phyloP scores from a whole-genome alignment of 2,888 invertebrate species.

The Lycocerus yunnanus region DNA sequence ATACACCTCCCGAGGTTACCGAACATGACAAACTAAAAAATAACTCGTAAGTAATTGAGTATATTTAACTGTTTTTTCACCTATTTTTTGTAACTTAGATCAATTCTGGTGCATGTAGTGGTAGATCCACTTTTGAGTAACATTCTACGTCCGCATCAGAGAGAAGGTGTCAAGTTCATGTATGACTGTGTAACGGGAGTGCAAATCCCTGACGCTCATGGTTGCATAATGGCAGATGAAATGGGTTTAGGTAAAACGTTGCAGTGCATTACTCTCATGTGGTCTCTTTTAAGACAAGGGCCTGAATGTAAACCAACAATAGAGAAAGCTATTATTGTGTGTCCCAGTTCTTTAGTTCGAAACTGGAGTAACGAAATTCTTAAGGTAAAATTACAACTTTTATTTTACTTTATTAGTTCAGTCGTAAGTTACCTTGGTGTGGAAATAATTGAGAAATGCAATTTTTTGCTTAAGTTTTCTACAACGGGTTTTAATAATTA shows the following conservation, averaged over 20 bases:
- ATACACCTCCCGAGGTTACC: constrained; percentile 79
- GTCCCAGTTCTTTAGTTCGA: constrained; percentile 96
- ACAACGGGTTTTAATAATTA: no score
- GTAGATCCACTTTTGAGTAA: constrained; percentile 93
- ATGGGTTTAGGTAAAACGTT: constrained; percentile 99
- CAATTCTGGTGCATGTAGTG: constrained; percentile 87
- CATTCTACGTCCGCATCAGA: constrained; percentile 93
- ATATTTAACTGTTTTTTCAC: constrained; percentile 49
- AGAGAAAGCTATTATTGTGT: constrained; percentile 92
- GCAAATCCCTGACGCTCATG: constrained; percentile 83
- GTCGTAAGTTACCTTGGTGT: no score
- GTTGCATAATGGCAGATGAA: constrained; percentile 99
- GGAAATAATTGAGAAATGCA: no score
- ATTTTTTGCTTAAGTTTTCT: no score
- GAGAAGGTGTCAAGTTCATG: constrained; percentile 99
- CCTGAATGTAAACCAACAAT: constrained; percentile 90
- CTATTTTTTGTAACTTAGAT: constrained; percentile 48
- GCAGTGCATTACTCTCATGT: constrained; percentile 94
- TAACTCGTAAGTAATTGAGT: constrained; percentile 60
- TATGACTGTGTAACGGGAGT: constrained; percentile 96
- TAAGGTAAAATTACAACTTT: constrained; percentile 63
- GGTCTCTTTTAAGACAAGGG: constrained; percentile 93
- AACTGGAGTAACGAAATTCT: constrained; percentile 99
- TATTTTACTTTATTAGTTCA: neutral
- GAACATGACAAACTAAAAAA: constrained; percentile 87